A percentile compares a stretch with the other conserved stretches of the same genome.
phyloP scores from a whole-genome alignment of 2,797 vertebrate species.

The Lepilemur septentrionalis region DNA sequence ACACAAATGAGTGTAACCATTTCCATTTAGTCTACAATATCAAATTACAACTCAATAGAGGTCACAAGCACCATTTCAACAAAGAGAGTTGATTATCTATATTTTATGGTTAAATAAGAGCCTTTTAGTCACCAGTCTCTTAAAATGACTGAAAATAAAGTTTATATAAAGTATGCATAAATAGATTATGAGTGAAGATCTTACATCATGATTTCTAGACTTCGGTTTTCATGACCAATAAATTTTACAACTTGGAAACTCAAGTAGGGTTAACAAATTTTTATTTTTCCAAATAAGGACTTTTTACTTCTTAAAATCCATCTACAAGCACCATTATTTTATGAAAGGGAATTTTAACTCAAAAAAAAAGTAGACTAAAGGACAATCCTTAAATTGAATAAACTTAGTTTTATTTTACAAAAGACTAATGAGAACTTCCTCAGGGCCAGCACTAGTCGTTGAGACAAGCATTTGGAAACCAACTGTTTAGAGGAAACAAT shows the following conservation, averaged over 20 bases:
- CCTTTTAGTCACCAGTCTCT: not conserved
- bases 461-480: constrained; percentile 4
- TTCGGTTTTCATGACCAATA: constrained; percentile 29
- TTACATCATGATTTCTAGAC: constrained; percentile 22
- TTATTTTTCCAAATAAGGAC: constrained; percentile 27
- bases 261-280: constrained; percentile 12
- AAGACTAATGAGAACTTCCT: not conserved
- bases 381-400: not conserved
- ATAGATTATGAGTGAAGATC: constrained; percentile 22
- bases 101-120: not conserved
- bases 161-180: not conserved
- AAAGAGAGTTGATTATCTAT: not conserved
- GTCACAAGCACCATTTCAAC: not conserved
- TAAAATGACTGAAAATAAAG: constrained; percentile 48
- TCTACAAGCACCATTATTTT: not conserved
- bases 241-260: constrained; percentile 17
- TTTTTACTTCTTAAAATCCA: not conserved
- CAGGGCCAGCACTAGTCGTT: not conserved
- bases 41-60: not conserved
- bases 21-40: not conserved
- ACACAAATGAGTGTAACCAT: not conserved
- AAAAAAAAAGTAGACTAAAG: not conserved
- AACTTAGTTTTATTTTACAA: constrained; percentile 29
- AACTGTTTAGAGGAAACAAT: not conserved
- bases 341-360: constrained; percentile 17